Conservation (phyloP, 2,797 vertebrate genomes). For the Paratrypauchen microcephalus region DNA sequence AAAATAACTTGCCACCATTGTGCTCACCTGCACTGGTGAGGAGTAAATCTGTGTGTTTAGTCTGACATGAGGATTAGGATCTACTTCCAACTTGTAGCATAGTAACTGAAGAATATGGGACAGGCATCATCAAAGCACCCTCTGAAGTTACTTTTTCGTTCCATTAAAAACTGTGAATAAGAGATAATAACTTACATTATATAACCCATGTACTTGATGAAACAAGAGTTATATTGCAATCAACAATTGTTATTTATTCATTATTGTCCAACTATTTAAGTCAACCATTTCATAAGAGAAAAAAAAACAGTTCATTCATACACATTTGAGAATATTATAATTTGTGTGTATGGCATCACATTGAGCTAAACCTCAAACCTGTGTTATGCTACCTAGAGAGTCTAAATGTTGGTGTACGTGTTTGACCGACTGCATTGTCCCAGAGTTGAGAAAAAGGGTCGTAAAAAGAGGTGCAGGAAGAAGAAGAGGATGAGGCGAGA, state of each 20-base stretch:
- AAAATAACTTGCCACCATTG: slow-evolving; percentile 30
- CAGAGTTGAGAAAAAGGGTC: slow-evolving; percentile 57
- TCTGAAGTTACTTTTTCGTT: slow-evolving; percentile 10
- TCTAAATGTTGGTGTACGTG: slow-evolving; percentile 47
- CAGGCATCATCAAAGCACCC: slow-evolving; percentile 29
- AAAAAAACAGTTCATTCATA: neutral
- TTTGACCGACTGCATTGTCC: slow-evolving; percentile 66
- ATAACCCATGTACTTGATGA: neutral
- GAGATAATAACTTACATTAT: neutral
- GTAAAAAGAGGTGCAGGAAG: slow-evolving; percentile 74
- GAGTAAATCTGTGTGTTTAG: slow-evolving; percentile 65
- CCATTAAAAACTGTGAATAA: neutral
- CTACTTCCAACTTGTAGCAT: slow-evolving; percentile 44
- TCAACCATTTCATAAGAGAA: neutral
- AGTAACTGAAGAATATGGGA: slow-evolving; percentile 32
- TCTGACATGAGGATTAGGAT: slow-evolving; percentile 64
- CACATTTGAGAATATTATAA: neutral
- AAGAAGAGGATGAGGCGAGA: slow-evolving; percentile 60
- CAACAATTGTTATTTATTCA: neutral
- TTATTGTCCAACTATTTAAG: neutral
- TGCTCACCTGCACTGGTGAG: slow-evolving; percentile 60
- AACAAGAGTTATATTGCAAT: neutral
- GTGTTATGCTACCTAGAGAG: neutral
- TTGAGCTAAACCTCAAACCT: neutral
- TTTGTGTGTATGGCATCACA: neutral